Base-by-base conservation (phyloP, 2,113 vertebrate species). In the Castor canadensis region DNA sequence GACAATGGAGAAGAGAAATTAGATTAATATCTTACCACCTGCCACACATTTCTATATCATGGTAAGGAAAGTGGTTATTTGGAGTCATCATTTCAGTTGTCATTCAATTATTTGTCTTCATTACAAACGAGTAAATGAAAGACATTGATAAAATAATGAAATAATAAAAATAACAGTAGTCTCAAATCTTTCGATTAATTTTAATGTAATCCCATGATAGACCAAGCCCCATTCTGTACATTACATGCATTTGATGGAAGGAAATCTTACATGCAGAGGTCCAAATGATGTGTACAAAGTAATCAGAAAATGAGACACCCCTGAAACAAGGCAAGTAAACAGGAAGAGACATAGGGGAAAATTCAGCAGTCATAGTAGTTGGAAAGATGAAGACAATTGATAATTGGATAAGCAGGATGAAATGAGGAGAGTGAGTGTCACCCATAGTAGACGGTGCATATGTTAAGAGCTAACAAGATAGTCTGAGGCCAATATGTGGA, bases 41-140 rank as follows among this genome's bases (percentile, higher is more conserved):
- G 15, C 1, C 49, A 43, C 5, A 6, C 16, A 24, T 38, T 72
- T 19, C 1, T 40, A 43, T 24, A 9, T 26, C 2, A 56, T 75
- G 12, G 3, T 56, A 77, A 4, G 22, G 13, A 89, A 60, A 87
- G 19, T 56, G 64, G 15, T 16, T 38, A 88, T 35, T 81, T 66
- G 52, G 10, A 95, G 12, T 1, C 62, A 24, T 9, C 8, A 12
- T 84, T 76, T 94, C n/a, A 66, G 4, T 45, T 72, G 8, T 2
- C 12, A 60, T 45, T 2, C 10, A 83, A 17, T 49, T 56, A 75
- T 7, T 26, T 77, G 12, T 1, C 5, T 8, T 87, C 5, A 5
- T 35, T 60, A 52, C 20, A 88, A 88, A 88, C 82, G 43, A 79
- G 9, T n/a, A 94, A 83, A 89, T 56, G 47, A 80, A 10, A 82